These are phyloP conservation scores for Eleginops maclovinus DNA, from an alignment of 2,113 vertebrate genomes.

Conservation along the genomic window DNA sequence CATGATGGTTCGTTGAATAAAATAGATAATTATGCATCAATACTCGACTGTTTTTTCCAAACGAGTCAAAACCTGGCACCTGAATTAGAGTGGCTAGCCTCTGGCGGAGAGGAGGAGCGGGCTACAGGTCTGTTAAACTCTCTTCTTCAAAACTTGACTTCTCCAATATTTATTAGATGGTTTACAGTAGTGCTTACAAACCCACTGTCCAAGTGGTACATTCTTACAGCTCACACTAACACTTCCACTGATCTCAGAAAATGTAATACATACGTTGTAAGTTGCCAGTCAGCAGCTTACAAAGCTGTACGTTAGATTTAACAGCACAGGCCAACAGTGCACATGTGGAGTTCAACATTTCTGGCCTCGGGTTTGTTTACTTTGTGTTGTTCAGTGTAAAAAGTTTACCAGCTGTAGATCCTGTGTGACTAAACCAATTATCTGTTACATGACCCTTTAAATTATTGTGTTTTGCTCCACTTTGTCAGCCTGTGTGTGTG, in stretches of 20 bases:
- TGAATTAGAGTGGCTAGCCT: too few relatives aligned
- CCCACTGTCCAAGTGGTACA: neutral
- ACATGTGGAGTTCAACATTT: neutral
- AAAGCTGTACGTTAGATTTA: neutral
- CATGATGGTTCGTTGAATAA: too few relatives aligned
- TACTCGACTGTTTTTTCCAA: neutral
- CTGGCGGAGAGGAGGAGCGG: neutral
- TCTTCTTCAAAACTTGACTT: neutral
- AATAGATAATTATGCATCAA: neutral
- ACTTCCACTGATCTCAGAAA: neutral
- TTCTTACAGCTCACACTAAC: neutral
- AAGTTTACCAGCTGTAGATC: constrained; percentile 21
- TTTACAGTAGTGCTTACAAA: neutral
- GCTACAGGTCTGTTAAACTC: neutral
- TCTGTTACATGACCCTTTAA: constrained; percentile 31
- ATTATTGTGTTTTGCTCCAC: constrained; percentile 32
- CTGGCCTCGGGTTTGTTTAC: constrained; percentile 10
- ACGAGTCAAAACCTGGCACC: neutral
- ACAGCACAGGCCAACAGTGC: neutral
- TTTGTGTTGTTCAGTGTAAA: constrained; percentile 31
- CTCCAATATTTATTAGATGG: too few relatives aligned
- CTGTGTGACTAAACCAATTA: constrained; percentile 35
- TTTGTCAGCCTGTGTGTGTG: neutral
- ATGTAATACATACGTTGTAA: too few relatives aligned
- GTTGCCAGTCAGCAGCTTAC: too few relatives aligned